A percentile compares a stretch with the other conserved stretches of the same genome.
phyloP scores from a whole-genome alignment of 2,797 vertebrate genomes.

The Sebastes melanostomus region DNA sequence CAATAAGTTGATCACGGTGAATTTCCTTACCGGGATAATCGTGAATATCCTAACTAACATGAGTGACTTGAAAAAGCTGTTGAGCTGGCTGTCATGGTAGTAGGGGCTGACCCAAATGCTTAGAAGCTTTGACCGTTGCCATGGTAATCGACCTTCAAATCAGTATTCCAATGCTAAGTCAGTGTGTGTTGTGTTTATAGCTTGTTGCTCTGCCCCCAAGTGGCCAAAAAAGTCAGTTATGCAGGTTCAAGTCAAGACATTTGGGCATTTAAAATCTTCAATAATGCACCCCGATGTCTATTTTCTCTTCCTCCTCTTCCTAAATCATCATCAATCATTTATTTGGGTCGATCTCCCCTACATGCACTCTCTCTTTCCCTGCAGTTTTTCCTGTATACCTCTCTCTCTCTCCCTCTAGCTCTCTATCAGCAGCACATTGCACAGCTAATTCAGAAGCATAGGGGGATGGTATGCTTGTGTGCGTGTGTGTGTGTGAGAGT shows the following conservation, averaged over 20 bases:
- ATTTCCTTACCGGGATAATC: too few relatives aligned
- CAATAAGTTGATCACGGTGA: too few relatives aligned
- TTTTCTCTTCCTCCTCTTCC: background rate
- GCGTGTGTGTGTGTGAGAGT: background rate
- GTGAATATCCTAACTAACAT: too few relatives aligned
- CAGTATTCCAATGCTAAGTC: too few relatives aligned
- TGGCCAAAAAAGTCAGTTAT: background rate
- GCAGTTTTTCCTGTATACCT: too few relatives aligned
- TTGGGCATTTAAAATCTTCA: background rate
- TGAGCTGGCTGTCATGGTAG: too few relatives aligned
- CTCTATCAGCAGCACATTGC: background rate
- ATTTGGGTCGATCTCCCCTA: background rate
- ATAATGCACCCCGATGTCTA: background rate
- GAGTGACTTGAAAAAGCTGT: too few relatives aligned
- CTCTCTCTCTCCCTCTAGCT: background rate
- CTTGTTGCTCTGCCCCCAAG: too few relatives aligned
- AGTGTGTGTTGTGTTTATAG: too few relatives aligned
- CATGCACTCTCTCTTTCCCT: background rate
- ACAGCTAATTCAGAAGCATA: background rate
- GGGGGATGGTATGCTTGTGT: background rate
- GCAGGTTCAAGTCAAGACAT: background rate
- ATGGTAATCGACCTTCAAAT: too few relatives aligned
- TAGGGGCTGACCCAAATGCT: too few relatives aligned
- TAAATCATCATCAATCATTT: background rate
- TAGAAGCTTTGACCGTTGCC: too few relatives aligned